Evolutionary conservation across 2,888 invertebrate species (phyloP).

Genomic region (Pocota personata): DNA sequence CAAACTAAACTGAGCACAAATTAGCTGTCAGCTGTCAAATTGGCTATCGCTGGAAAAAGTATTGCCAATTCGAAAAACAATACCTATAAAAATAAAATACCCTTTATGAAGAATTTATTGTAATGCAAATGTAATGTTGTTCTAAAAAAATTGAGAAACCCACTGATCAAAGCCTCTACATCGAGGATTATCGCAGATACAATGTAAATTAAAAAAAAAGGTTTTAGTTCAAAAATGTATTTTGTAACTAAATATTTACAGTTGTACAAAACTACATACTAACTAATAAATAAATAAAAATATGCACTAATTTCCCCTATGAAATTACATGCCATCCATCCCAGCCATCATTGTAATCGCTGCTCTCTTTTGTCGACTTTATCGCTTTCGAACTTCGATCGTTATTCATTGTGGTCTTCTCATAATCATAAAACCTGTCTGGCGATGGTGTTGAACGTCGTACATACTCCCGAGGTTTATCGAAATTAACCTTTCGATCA

Average conservation of each 20-base stretch:
- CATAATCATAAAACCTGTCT: constrained; percentile 82
- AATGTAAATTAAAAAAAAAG: too few relatives aligned
- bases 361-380: constrained; percentile 29
- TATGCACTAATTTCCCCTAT: not conserved
- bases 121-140: too few relatives aligned
- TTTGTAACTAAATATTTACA: not conserved
- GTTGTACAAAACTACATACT: not conserved
- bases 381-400: constrained; percentile 76
- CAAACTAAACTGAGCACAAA: too few relatives aligned
- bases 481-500: constrained; percentile 79
- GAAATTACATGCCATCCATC: constrained; percentile 64
- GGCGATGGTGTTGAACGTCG: constrained; percentile 55
- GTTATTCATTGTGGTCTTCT: constrained; percentile 77
- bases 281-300: constrained; percentile 17
- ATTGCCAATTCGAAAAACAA: too few relatives aligned
- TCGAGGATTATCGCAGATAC: too few relatives aligned
- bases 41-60: too few relatives aligned
- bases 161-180: too few relatives aligned
- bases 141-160: too few relatives aligned
- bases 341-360: constrained; percentile 41
- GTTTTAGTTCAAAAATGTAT: too few relatives aligned
- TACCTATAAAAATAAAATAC: too few relatives aligned
- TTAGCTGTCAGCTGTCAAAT: too few relatives aligned
- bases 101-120: too few relatives aligned
- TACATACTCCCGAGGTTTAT: constrained; percentile 76